Conservation (phyloP, 2,113 vertebrate genomes). For the Murina feae region DNA sequence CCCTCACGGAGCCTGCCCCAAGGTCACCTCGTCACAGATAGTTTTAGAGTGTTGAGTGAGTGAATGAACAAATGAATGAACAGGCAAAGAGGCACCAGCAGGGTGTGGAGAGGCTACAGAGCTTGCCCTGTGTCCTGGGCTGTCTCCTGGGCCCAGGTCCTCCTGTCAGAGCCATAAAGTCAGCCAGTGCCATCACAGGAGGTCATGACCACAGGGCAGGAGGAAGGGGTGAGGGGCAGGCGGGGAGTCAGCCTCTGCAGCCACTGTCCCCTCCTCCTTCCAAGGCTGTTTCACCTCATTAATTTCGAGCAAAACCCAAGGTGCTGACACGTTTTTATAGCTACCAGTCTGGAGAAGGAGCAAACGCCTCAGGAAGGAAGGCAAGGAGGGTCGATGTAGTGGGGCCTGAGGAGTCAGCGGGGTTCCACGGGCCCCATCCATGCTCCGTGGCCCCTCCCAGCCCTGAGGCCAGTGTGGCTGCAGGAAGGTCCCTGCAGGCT, state of each 20-base stretch:
- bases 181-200: constrained; percentile 2
- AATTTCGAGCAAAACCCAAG: constrained; percentile 73
- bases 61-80: neutral
- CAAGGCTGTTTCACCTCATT: constrained; percentile 77
- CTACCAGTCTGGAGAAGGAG: constrained; percentile 65
- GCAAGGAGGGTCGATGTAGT: constrained; percentile 46
- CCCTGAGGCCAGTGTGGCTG: neutral
- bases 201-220: neutral
- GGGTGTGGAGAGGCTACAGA: too few relatives aligned
- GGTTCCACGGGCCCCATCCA: constrained; percentile 52
- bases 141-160: neutral
- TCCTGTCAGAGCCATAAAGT: neutral
- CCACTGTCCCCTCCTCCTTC: constrained; percentile 67
- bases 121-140: neutral
- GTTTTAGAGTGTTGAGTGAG: neutral
- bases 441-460: neutral
- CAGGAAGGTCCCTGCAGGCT: neutral
- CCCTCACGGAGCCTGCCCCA: neutral
- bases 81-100: neutral
- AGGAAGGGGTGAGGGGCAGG: neutral
- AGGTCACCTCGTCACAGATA: neutral
- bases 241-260: constrained; percentile 56
- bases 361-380: constrained; percentile 49
- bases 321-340: constrained; percentile 72
- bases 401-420: constrained; percentile 53